Conservation (phyloP, 2,888 invertebrate genomes). For the Steromphala cineraria region DNA sequence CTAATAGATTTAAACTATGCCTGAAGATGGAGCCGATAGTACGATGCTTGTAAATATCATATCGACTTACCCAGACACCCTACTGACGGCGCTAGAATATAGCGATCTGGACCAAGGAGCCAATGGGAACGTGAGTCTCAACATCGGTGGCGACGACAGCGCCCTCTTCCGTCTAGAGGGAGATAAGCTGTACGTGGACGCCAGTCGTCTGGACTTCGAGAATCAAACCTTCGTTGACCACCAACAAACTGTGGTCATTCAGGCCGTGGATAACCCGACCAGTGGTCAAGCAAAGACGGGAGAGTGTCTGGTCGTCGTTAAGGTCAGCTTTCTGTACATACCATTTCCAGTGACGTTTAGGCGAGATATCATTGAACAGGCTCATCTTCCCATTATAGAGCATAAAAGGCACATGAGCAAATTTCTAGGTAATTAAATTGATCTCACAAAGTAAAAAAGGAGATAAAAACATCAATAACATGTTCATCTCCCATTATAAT, state of each 20-base stretch:
- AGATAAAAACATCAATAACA: too few relatives aligned
- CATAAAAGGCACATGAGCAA: too few relatives aligned
- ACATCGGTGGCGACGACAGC: background rate
- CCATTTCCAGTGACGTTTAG: too few relatives aligned
- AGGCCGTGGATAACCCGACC: background rate
- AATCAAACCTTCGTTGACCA: background rate
- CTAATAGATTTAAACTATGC: too few relatives aligned
- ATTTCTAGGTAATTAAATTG: too few relatives aligned
- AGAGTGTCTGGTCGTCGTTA: background rate
- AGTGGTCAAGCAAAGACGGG: background rate
- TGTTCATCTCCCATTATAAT: too few relatives aligned
- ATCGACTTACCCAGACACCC: too few relatives aligned
- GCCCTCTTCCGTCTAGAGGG: background rate
- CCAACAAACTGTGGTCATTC: background rate
- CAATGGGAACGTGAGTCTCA: background rate
- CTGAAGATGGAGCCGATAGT: too few relatives aligned
- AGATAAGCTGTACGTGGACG: background rate
- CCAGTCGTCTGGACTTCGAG: background rate
- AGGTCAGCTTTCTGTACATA: background rate
- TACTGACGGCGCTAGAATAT: background rate
- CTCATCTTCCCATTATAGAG: too few relatives aligned
- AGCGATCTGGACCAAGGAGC: background rate
- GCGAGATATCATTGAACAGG: too few relatives aligned
- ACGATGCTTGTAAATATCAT: too few relatives aligned
- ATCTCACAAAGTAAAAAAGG: too few relatives aligned